Conservation (phyloP, 1,140 invertebrate genomes). For the Megalopta genalis region DNA sequence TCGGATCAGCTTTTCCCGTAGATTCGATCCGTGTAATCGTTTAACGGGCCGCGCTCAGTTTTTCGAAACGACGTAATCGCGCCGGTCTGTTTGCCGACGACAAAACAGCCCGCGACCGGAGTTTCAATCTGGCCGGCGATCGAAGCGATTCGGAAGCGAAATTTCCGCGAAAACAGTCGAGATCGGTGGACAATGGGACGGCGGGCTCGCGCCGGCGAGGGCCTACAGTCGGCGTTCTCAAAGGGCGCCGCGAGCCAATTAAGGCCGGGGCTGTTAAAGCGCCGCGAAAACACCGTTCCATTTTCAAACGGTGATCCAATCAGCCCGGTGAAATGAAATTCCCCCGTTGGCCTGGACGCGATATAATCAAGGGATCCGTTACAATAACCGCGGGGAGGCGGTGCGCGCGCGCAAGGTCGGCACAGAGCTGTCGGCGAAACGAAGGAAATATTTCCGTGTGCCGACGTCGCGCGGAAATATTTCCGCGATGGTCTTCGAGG, state of each 20-base stretch:
- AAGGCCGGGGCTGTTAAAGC: not conserved
- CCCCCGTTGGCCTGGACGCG: not conserved
- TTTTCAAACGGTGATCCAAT: slow-evolving; percentile 19
- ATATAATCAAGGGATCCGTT: slow-evolving; percentile 21
- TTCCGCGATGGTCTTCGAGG: slow-evolving; percentile 5
- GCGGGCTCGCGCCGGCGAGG: not conserved
- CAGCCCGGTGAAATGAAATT: slow-evolving; percentile 22
- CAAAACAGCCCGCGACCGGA: too few species aligned
- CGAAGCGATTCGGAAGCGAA: not conserved
- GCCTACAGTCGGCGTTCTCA: not conserved
- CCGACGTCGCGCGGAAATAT: slow-evolving; percentile 43
- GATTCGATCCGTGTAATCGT: too few species aligned
- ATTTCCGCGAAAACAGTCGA: not conserved
- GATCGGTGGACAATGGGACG: not conserved
- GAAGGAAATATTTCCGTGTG: slow-evolving; percentile 27
- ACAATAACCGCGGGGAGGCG: slow-evolving; percentile 10
- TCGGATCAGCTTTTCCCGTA: too few species aligned
- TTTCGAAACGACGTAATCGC: too few species aligned
- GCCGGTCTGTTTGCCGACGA: too few species aligned
- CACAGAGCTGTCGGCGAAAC: not conserved
- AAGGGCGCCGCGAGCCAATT: not conserved
- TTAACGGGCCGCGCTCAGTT: too few species aligned
- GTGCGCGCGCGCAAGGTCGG: not conserved
- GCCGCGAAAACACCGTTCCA: not conserved
- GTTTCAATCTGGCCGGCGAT: too few species aligned